Evolutionary conservation across 2,797 vertebrate genomes (phyloP).

Genomic region (Sebastes taczanowskii): DNA sequence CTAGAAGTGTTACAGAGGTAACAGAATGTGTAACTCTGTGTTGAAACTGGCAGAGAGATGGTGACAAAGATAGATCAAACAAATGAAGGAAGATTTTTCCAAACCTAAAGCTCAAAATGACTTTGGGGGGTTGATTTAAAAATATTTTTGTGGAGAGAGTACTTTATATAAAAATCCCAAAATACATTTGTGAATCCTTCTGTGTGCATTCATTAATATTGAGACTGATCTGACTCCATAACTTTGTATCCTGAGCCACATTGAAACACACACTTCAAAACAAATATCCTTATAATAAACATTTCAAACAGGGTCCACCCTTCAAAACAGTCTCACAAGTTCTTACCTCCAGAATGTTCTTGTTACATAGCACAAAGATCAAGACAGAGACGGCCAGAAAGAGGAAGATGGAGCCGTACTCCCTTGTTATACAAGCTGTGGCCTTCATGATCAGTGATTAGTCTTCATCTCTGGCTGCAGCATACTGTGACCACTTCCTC

Average conservation of each 20-base stretch:
- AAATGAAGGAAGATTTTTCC: too few species aligned
- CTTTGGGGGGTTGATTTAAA: too few species aligned
- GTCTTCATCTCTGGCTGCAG: neutral
- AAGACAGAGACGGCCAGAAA: neutral
- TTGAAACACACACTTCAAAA: neutral
- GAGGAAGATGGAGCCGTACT: neutral
- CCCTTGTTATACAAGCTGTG: neutral
- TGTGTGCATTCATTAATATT: too few species aligned
- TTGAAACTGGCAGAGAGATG: too few species aligned
- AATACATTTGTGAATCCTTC: too few species aligned
- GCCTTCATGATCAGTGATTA: neutral
- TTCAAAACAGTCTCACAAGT: neutral
- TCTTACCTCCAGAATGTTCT: neutral
- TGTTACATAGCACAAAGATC: neutral
- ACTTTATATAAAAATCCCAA: too few species aligned
- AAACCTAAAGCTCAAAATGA: too few species aligned
- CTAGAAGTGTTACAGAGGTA: constrained; percentile 62
- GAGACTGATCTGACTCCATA: too few species aligned
- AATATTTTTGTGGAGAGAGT: too few species aligned
- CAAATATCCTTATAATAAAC: neutral
- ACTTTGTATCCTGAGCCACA: too few species aligned
- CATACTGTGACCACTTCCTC: neutral
- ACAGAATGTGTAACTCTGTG: neutral
- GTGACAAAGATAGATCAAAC: too few species aligned
- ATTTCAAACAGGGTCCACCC: neutral